Percentiles rank a stretch among this genome's conserved stretches.
Evolutionary conservation across 2,113 vertebrate species (phyloP).

Genomic region (Vidua macroura): DNA sequence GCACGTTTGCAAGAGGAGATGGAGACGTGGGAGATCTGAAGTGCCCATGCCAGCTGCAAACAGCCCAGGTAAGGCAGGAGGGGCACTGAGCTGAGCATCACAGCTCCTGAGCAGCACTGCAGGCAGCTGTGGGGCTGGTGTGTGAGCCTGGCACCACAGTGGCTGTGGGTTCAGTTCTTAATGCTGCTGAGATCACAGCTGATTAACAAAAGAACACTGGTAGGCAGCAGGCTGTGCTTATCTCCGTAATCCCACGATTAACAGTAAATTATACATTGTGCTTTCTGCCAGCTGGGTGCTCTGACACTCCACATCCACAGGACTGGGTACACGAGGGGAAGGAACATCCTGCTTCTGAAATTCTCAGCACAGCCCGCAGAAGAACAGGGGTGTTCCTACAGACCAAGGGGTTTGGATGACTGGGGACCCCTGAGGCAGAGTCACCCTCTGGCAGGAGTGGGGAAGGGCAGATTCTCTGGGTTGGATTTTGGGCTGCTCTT

Average conservation of each 20-base stretch:
- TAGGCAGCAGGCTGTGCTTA: background rate
- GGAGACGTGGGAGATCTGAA: background rate
- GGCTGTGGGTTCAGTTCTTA: background rate
- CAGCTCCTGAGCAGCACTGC: background rate
- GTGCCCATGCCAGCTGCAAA: background rate
- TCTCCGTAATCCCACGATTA: conserved; percentile 35
- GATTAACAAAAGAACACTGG: conserved; percentile 16
- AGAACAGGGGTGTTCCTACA: background rate
- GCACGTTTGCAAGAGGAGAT: background rate
- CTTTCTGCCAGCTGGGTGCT: background rate
- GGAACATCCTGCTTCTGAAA: background rate
- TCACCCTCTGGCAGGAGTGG: background rate
- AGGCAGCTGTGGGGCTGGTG: background rate
- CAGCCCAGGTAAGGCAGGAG: background rate
- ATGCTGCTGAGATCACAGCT: conserved; percentile 23
- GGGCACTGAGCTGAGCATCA: background rate
- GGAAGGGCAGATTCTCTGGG: background rate
- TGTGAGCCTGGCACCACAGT: background rate
- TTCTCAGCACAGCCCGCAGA: background rate
- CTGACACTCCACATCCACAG: background rate
- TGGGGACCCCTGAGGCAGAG: background rate
- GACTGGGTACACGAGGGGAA: fast-evolving
- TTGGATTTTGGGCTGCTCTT: background rate
- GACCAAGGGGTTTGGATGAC: background rate
- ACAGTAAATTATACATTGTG: background rate